Evolutionary conservation across 2,888 invertebrate species (phyloP), one percentile per base, ranked within the genome.

Genomic region (Mamestra brassicae): DNA sequence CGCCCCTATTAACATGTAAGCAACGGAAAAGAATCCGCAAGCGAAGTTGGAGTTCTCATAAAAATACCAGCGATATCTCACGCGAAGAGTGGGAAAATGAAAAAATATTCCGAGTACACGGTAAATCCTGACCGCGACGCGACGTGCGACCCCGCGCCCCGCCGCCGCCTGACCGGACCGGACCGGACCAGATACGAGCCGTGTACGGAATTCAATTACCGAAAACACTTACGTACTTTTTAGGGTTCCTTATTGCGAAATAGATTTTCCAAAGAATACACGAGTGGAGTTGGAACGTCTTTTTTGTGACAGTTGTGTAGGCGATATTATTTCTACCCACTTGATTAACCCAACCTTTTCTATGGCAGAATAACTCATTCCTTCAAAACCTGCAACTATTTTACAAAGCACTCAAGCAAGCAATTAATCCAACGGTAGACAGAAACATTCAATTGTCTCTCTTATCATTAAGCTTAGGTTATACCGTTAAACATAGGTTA

Each of bases 141-240:
- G 91, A 92, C 93, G 94, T 93, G 93, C 85, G 86, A 87, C 89
- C 90, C 87, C 90, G 92, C 89, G 85, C 78, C 83, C 90, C 89
- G 87, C 87, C 91, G 87, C 90, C 89, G 87, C 87, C 91, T 87
- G 89, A 80, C 88, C 90, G 87, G 90, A 83, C 83, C 86, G 87
- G 89, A 81, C 89, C 90, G 87, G 90, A 83, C 83, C 86, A 89
- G 89, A 90, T 90, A 90, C 89, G 88, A 83, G 84, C 88, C 92
- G 91, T 93, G 92, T 90, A 89, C 87, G 91, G 94, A 94, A 96
- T 96, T 94, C 94, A 93, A 94, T 95, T 95, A 95, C 89, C 85
- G 85, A 89, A 91, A 90, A 87, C 90, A 88, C 89, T 89, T 90
- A 89, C 89, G 90, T 85, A 89, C 83, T 85, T 84, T 91, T 91